Percentiles rank a stretch among this genome's conserved stretches.
phyloP scores from a whole-genome alignment of 1,140 invertebrate genomes.

The Aphidius ervi region DNA sequence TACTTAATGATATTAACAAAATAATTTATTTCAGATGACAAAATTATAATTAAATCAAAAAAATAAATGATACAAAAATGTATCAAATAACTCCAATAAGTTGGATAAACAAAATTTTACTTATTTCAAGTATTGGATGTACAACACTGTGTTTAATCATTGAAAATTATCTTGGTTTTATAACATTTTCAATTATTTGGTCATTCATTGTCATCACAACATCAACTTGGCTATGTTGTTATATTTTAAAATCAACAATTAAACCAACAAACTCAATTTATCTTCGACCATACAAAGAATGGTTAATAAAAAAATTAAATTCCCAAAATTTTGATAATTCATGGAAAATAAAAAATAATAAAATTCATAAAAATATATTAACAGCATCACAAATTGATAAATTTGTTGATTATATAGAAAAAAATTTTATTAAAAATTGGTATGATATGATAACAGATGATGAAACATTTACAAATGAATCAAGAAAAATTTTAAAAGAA shows the following conservation, averaged over 20 bases:
- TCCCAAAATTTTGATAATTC: not conserved
- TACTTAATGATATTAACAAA: too few species aligned
- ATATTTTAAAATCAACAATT: conserved; percentile 34
- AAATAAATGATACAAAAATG: conserved; percentile 23
- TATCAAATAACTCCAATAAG: conserved; percentile 39
- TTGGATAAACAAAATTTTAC: conserved; percentile 39
- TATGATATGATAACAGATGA: conserved; percentile 43
- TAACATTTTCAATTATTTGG: conserved; percentile 38
- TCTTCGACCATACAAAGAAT: conserved; percentile 22
- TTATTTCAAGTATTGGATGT: conserved; percentile 33
- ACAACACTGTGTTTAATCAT: conserved; percentile 34
- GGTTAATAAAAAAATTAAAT: conserved; percentile 2
- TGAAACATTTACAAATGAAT: conserved; percentile 35
- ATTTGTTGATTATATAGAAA: conserved; percentile 35
- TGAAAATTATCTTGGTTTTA: conserved; percentile 34
- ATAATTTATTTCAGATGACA: too few species aligned
- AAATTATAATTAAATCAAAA: too few species aligned
- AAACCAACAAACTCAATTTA: conserved; percentile 37
- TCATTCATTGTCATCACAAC: conserved; percentile 34
- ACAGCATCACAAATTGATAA: conserved; percentile 23
- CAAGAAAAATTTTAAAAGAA: conserved; percentile 32
- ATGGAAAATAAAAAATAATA: conserved; percentile 14
- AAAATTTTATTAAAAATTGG: conserved; percentile 38
- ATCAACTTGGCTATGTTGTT: conserved; percentile 43
- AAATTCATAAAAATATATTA: not conserved